Percentiles rank a stretch among this genome's conserved stretches.
These are phyloP conservation scores for Epirrita christyi DNA, from an alignment of 2,888 invertebrate genomes.

Conservation along the genomic window DNA sequence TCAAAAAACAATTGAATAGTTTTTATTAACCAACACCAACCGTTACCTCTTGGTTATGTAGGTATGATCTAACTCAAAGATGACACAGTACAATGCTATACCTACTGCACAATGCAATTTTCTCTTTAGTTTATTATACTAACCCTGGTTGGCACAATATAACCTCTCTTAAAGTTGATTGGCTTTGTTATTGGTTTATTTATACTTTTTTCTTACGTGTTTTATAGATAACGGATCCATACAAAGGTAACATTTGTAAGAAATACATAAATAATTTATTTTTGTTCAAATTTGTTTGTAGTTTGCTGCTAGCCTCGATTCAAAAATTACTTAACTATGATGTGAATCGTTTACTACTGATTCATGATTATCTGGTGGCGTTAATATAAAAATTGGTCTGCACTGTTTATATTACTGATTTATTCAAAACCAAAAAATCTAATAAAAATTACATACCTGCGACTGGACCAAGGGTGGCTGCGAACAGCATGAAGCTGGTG, in stretches of 20 bases:
- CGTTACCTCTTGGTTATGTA: too few relatives aligned
- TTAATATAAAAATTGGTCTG: constrained; percentile 2
- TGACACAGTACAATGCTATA: too few relatives aligned
- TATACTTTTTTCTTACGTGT: not conserved
- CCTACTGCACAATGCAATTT: not conserved
- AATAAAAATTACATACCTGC: constrained; percentile 75
- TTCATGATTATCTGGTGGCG: not conserved
- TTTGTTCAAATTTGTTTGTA: not conserved
- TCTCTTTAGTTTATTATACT: not conserved
- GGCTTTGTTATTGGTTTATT: too few relatives aligned
- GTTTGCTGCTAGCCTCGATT: not conserved
- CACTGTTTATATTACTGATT: too few relatives aligned
- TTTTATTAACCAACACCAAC: not conserved
- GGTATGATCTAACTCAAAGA: too few relatives aligned
- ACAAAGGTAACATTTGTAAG: not conserved
- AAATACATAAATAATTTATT: not conserved
- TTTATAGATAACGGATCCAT: not conserved
- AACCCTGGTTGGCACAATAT: too few relatives aligned
- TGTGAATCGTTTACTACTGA: not conserved
- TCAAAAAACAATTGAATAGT: not conserved
- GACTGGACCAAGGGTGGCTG: constrained; percentile 78
- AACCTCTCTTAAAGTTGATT: too few relatives aligned
- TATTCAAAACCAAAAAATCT: constrained; percentile 4
- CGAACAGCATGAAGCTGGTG: constrained; percentile 81
- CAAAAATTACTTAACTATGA: not conserved